These are phyloP conservation scores for Phytoseiulus persimilis DNA, from an alignment of 2,888 invertebrate genomes.

Conservation along the genomic window DNA sequence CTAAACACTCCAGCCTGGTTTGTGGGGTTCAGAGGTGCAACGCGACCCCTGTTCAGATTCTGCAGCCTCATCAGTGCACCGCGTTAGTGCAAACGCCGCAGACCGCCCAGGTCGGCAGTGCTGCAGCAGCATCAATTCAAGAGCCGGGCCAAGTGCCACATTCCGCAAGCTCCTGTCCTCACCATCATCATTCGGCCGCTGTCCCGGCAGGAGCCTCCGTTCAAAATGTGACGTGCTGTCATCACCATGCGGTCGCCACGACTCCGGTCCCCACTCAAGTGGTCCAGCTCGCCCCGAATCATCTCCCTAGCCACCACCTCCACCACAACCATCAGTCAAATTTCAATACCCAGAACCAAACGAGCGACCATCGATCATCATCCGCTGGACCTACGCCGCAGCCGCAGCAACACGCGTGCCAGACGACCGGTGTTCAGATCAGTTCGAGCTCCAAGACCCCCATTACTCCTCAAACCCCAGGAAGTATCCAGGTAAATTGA, in stretches of 20 bases:
- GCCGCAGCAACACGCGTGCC: conserved; percentile 37
- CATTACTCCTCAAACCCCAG: conserved; percentile 37
- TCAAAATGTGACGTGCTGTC: conserved; percentile 37
- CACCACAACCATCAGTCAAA: conserved; percentile 10
- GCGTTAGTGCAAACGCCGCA: conserved; percentile 22
- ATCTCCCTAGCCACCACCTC: neutral
- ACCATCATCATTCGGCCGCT: conserved; percentile 24
- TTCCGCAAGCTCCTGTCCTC: neutral
- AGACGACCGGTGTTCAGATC: conserved; percentile 34
- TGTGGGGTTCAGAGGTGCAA: conserved; percentile 35
- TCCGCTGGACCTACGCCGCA: conserved; percentile 12
- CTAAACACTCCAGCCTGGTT: conserved; percentile 34
- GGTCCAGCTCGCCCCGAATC: conserved; percentile 18
- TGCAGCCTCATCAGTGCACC: conserved; percentile 26
- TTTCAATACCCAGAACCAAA: neutral
- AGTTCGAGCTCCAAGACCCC: conserved; percentile 39
- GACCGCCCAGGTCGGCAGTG: neutral
- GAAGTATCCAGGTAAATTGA: conserved; percentile 35
- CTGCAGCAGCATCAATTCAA: neutral
- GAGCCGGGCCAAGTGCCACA: conserved; percentile 6
- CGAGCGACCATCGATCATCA: conserved; percentile 18
- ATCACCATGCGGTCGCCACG: conserved; percentile 35
- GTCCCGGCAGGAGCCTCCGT: conserved; percentile 30
- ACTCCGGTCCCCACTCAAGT: conserved; percentile 35
- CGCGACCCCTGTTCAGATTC: conserved; percentile 38